Evolutionary conservation across 2,888 invertebrate species (phyloP).

Genomic region (Caenorhabditis sp.): DNA sequence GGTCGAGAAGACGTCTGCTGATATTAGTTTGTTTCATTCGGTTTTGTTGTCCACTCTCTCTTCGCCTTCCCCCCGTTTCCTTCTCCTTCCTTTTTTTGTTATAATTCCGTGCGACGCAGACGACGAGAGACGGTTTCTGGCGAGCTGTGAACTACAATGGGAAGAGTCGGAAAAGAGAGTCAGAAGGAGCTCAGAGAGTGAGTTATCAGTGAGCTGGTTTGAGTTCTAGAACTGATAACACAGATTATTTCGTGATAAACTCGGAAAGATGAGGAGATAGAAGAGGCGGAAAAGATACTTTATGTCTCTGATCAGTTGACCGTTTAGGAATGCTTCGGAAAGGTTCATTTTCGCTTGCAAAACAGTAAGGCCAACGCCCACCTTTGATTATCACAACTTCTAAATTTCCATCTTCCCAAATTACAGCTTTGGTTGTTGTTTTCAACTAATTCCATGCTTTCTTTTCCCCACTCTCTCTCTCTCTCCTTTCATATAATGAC

Average conservation of each 20-base stretch:
- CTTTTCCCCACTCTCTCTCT: too few relatives aligned
- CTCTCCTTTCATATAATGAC: too few relatives aligned
- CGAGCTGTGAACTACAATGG: background rate
- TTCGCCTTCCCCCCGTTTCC: background rate
- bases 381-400: too few relatives aligned
- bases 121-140: background rate
- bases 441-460: too few relatives aligned
- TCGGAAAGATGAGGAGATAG: too few relatives aligned
- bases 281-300: too few relatives aligned
- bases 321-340: too few relatives aligned
- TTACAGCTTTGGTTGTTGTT: too few relatives aligned
- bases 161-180: background rate
- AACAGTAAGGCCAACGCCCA: too few relatives aligned
- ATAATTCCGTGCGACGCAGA: background rate
- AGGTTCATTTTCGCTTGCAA: too few relatives aligned
- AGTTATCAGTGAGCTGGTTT: slow-evolving; percentile 35
- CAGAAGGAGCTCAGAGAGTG: slow-evolving; percentile 10
- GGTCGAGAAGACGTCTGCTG: slow-evolving; percentile 18
- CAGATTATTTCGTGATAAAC: slow-evolving; percentile 15
- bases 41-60: background rate
- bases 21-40: slow-evolving; percentile 41
- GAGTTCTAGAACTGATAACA: slow-evolving; percentile 27
- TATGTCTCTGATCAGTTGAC: background rate
- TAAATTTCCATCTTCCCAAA: too few relatives aligned
- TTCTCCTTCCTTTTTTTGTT: background rate